Percentiles rank a stretch among this genome's conserved stretches.
phyloP scores from a whole-genome alignment of 2,113 vertebrate genomes.

The Python bivittatus region DNA sequence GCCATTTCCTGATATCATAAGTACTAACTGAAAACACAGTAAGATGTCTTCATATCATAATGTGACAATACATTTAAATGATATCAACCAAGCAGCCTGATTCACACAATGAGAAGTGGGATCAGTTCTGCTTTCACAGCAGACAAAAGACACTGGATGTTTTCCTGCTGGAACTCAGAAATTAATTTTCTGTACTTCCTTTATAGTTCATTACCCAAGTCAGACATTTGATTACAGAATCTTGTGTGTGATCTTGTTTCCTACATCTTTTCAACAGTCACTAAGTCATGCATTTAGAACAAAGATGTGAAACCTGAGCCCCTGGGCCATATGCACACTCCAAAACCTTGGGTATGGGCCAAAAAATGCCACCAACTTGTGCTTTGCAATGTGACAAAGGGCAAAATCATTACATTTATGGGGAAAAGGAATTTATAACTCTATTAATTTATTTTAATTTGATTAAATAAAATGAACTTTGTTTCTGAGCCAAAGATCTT shows the following conservation, averaged over 20 bases:
- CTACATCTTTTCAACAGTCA: background rate
- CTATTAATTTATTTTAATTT: background rate
- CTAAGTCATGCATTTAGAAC: background rate
- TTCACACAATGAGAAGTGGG: background rate
- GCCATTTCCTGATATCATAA: background rate
- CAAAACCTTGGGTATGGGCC: background rate
- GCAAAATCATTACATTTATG: background rate
- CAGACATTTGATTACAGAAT: background rate
- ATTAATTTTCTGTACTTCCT: background rate
- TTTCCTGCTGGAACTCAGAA: background rate
- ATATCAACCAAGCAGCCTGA: constrained; percentile 32
- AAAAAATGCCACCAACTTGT: background rate
- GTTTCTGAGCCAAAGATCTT: background rate
- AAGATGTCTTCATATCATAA: background rate
- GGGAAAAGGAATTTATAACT: background rate
- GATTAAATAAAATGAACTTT: background rate
- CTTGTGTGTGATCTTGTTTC: background rate
- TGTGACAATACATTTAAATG: constrained; percentile 14
- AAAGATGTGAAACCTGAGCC: background rate
- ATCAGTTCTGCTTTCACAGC: background rate
- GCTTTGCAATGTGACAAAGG: background rate
- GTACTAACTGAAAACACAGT: constrained; percentile 19
- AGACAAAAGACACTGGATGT: background rate
- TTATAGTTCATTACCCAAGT: background rate
- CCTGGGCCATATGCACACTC: background rate